Base-by-base conservation (phyloP, 1,140 invertebrate genomes). In the Nixonia krombeini region DNA sequence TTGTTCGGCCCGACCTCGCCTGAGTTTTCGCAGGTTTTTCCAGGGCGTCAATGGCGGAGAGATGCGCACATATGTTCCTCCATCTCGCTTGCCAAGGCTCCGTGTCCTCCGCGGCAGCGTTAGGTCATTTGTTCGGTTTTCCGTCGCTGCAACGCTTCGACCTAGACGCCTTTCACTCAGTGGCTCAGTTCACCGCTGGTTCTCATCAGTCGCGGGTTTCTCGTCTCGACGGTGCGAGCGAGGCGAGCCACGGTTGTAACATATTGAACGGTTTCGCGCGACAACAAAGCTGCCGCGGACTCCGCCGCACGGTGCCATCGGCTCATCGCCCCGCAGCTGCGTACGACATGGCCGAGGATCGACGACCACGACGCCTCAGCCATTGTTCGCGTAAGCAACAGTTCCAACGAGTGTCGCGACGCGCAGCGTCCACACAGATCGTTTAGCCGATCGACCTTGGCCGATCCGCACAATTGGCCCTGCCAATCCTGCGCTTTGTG, bases 131-230 rank as follows among this genome's bases (percentile, higher is more conserved):
- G 65, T 68, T 68, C 46, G 31, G 64, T 67, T 63, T 63, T 69
- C 49, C 61, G 37, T 59, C 35, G 57, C 64, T 64, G 21, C 51
- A 59, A n/a, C 47, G 62, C 63, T 66, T 50, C 57, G 63, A 59
- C 61, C 70, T 52, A 69, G 59, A 56, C 66, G 66, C 78, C 78
- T 80, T 80, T 80, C 78, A 80, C 78, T 78, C 63, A 63, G 61
- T 47, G 65, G 37, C 70, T 79, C 74, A 79, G 76, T 80, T 76
- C 67, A 70, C 75, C 67, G 76, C 49, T 72, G 73, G 57, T 70
- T 62, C 70, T 74, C 78, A 72, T 76, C 72, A 73, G 76, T 64
- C 45, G 61, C 74, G 72, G 71, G 58, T 56, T 65, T 57, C 61
- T 62, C 44, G 58, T 57, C 61, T 57, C 44, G 58, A 46, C 61